phyloP scores from a whole-genome alignment of 2,888 invertebrate species.

The Gasteruption jaculator region DNA sequence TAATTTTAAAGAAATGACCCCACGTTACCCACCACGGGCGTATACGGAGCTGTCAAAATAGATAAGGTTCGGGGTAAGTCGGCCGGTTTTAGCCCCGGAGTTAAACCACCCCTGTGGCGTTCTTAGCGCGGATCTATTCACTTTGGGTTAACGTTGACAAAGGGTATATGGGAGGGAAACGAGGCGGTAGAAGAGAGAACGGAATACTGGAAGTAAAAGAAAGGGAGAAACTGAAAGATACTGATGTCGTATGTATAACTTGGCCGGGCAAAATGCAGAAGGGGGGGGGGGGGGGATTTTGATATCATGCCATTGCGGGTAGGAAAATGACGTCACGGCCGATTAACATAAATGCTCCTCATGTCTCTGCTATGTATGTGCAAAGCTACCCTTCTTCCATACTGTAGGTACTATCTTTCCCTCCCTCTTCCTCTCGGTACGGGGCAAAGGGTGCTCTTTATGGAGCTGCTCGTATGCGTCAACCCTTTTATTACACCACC shows the following conservation, averaged over 20 bases:
- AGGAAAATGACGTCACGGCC: constrained; percentile 40
- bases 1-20: no score
- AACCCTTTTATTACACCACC: constrained; percentile 46
- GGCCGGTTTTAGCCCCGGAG: no score
- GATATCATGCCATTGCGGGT: constrained; percentile 34
- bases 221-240: no score
- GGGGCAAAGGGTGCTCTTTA: constrained; percentile 31
- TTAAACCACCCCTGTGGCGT: constrained; percentile 43
- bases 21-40: constrained; percentile 45
- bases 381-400: no score
- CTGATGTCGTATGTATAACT: no score
- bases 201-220: no score
- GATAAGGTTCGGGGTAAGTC: constrained; percentile 49
- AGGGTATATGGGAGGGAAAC: constrained; percentile 34
- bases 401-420: no score
- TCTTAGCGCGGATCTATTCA: constrained; percentile 41
- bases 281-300: no score
- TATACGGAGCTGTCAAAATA: constrained; percentile 50
- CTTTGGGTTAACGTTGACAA: constrained; percentile 46
- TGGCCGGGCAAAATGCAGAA: no score
- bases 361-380: no score
- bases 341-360: constrained; percentile 40
- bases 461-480: constrained; percentile 26
- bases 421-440: no score
- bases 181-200: no score